Percentiles rank a stretch among this genome's conserved stretches.
Conservation (phyloP, 2,797 vertebrate genomes). For the Vespertilio murinus region DNA sequence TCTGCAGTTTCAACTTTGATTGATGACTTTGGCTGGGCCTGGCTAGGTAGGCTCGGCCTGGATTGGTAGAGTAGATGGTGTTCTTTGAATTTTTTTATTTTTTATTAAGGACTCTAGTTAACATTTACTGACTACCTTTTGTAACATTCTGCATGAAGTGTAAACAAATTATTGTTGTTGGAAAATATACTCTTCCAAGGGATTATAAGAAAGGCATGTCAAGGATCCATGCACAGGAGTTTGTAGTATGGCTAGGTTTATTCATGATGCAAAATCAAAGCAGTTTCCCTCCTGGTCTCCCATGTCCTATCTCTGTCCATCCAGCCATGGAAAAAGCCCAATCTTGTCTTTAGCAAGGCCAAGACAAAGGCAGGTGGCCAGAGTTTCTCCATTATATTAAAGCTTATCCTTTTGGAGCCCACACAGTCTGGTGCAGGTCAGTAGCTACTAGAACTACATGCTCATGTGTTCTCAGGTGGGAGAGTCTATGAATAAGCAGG, state of each 20-base stretch:
- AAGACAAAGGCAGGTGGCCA: not conserved
- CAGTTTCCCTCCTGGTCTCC: not conserved
- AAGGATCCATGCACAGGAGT: not conserved
- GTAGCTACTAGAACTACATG: not conserved
- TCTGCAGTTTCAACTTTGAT: not conserved
- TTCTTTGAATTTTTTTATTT: not conserved
- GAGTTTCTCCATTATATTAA: not conserved
- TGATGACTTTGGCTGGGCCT: not conserved
- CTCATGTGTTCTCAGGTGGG: too few species aligned
- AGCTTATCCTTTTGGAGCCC: not conserved
- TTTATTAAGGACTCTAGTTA: not conserved
- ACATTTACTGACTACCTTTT: not conserved
- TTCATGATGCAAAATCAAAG: not conserved
- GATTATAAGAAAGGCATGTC: not conserved
- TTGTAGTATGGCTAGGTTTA: not conserved
- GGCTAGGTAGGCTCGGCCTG: not conserved
- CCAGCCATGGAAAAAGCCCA: not conserved
- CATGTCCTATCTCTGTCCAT: not conserved
- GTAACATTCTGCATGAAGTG: not conserved
- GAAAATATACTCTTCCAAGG: not conserved
- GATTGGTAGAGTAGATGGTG: not conserved
- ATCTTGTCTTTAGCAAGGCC: not conserved
- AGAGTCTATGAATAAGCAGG: too few species aligned
- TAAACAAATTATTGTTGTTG: not conserved
- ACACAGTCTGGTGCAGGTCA: not conserved